Base-by-base conservation (phyloP, 2,888 invertebrate genomes). In the Sipha maydis region DNA sequence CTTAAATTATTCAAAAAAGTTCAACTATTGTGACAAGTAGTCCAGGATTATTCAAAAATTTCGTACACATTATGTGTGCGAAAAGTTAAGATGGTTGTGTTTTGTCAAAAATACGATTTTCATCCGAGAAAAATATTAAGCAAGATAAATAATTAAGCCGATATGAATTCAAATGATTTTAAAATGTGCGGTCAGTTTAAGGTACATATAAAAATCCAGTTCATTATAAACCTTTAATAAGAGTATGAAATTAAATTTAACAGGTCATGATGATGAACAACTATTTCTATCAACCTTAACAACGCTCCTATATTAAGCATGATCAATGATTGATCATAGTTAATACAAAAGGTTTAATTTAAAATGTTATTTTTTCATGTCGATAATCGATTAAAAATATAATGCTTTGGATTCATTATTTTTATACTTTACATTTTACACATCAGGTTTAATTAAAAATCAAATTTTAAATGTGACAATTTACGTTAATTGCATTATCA, bases 331-430 rank as follows among this genome's bases (percentile, higher is more conserved):
- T n/a, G n/a, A n/a, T n/a, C 5, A 28, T 34, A 14, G n/a, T 34
- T 11, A 67, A 0, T 34, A 85, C 25, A 85, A 85, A 54, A 85
- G 85, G 69, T 41, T 41, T 41, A 85, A 34, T 85, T 34, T 85
- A 31, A 48, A 69, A 69, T 14, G 48, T 85, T 85, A 54, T 78
- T 28, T 31, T 71, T 85, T 54, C 31, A 31, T 41, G 9, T 79
- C 21, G 31, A 41, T n/a, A 28, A 14, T 54, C n/a, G 41, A 67
- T 76, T 76, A 41, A 61, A 75, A 38, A 76, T 61, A 76, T 38
- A 61, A 38, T 34, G 17, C 34, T 56, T 48, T 31, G 21, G 9
- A 48, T 56, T 9, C 34, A 19, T 28, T 82, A 71, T 41, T 69
- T 41, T 41, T 34, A 21, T 17, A 21, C 3, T 69, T 28, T 31